Conservation (phyloP, 2,113 vertebrate genomes). For the Ochotona curzoniae region DNA sequence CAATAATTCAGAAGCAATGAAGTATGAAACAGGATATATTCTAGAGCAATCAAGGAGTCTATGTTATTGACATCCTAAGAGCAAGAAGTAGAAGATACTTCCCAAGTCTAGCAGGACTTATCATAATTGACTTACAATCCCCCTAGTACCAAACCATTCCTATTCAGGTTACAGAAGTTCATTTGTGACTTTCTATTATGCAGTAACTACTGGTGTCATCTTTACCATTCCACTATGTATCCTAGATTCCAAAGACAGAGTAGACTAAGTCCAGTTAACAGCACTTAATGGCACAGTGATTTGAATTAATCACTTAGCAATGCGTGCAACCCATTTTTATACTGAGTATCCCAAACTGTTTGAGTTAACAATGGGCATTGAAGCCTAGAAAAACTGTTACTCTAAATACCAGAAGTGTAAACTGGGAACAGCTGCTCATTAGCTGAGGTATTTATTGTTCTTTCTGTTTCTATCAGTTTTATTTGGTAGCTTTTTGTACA, state of each 20-base stretch:
- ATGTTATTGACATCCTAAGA: neutral
- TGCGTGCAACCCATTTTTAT: neutral
- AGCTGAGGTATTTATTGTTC: constrained; percentile 2
- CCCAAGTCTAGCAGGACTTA: neutral
- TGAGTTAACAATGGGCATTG: neutral
- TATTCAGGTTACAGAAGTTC: neutral
- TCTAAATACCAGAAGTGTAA: neutral
- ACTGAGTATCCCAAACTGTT: neutral
- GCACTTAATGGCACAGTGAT: neutral
- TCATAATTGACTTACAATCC: neutral
- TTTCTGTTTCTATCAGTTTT: neutral
- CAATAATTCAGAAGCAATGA: neutral
- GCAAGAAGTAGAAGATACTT: neutral
- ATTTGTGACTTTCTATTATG: neutral
- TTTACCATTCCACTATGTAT: neutral
- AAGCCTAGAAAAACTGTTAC: neutral
- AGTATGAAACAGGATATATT: neutral
- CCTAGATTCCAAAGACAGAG: neutral
- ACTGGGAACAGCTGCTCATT: neutral
- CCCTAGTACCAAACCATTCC: neutral
- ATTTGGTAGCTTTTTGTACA: neutral
- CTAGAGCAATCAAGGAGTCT: neutral
- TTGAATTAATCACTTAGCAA: neutral
- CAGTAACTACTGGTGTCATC: neutral
- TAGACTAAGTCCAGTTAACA: neutral